phyloP scores from a whole-genome alignment of 2,113 vertebrate species.

The rat (Rattus norvegicus) region DNA sequence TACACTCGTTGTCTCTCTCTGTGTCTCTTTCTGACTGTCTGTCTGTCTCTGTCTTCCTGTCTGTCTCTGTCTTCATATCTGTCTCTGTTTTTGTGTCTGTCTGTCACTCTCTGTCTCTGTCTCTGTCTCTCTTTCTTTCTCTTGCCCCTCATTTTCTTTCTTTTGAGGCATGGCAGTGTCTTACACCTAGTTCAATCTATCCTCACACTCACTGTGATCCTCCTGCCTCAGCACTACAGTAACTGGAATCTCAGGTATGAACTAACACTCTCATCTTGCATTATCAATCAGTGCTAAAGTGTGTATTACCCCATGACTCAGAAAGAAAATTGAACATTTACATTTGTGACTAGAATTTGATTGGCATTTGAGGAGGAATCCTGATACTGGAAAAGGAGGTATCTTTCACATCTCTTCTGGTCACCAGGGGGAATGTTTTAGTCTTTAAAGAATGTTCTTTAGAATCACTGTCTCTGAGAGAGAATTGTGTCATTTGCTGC shows the following conservation, averaged over 20 bases:
- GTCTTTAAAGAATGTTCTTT: background rate
- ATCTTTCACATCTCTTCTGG: background rate
- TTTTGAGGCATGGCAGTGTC: background rate
- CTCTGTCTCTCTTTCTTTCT: background rate
- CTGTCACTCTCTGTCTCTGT: background rate
- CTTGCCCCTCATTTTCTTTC: no score
- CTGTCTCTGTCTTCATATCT: no score
- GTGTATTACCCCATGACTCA: background rate
- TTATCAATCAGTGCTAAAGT: background rate
- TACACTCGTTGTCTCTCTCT: no score
- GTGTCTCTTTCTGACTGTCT: background rate
- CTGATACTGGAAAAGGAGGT: background rate
- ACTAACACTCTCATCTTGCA: background rate
- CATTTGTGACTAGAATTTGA: background rate
- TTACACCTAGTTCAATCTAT: background rate
- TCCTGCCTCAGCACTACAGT: background rate
- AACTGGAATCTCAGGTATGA: background rate
- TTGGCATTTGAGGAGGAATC: background rate
- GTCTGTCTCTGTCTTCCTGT: background rate
- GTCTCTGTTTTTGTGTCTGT: no score
- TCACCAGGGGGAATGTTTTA: background rate
- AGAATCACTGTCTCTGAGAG: background rate
- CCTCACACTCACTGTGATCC: background rate
- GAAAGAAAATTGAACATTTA: background rate
- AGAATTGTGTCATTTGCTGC: background rate